These are phyloP conservation scores for Bombycilla garrulus DNA, from an alignment of 2,113 vertebrate species.

Conservation along the genomic window DNA sequence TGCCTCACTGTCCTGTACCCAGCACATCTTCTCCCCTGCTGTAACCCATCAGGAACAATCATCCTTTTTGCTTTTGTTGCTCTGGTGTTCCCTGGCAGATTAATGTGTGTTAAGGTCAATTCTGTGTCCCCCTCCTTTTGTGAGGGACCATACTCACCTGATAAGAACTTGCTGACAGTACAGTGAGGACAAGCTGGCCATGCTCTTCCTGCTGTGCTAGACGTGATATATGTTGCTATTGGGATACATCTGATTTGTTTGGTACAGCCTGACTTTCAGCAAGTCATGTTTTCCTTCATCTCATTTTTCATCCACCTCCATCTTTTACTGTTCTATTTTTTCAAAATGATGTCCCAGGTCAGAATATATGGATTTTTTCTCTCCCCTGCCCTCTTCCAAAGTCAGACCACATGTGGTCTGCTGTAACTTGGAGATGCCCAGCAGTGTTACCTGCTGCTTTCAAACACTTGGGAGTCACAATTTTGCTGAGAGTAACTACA, in stretches of 20 bases:
- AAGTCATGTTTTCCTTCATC: not conserved
- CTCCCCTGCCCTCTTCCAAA: not conserved
- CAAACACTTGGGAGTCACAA: not conserved
- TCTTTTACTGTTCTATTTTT: not conserved
- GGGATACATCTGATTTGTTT: not conserved
- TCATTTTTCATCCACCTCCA: not conserved
- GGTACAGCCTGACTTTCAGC: not conserved
- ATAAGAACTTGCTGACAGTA: not conserved
- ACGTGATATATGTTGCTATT: not conserved
- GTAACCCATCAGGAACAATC: not conserved
- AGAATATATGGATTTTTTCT: not conserved
- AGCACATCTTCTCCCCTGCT: not conserved
- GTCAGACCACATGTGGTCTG: not conserved
- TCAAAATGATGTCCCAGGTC: not conserved
- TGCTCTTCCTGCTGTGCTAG: not conserved
- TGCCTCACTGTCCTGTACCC: not conserved
- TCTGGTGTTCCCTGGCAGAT: not conserved
- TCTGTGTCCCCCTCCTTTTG: not conserved
- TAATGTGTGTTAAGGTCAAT: not conserved
- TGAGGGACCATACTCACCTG: not conserved
- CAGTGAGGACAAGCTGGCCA: not conserved
- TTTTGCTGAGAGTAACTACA: not conserved
- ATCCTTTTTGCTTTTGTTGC: not conserved
- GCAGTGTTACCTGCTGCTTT: not conserved
- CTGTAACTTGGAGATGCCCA: not conserved